Evolutionary conservation across 2,888 invertebrate species (phyloP).

Genomic region (Pollenia amentaria): DNA sequence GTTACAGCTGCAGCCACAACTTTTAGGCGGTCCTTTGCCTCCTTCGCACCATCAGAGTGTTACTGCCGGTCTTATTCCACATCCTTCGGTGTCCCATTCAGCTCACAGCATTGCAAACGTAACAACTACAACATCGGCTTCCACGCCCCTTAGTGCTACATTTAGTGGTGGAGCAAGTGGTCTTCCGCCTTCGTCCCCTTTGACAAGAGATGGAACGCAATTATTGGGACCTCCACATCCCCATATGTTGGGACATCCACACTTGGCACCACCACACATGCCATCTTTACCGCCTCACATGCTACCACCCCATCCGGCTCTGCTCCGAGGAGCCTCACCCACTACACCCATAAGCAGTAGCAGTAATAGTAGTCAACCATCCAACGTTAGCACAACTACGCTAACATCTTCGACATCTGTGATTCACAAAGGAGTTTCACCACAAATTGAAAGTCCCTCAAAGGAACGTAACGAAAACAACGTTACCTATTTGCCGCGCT

Average conservation of each 20-base stretch:
- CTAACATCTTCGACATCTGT: conserved; percentile 83
- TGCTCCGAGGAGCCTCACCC: conserved; percentile 84
- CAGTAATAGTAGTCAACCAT: conserved; percentile 62
- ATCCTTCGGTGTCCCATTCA: conserved; percentile 64
- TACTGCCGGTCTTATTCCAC: conserved; percentile 48
- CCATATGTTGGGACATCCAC: conserved; percentile 77
- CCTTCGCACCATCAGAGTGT: conserved; percentile 59
- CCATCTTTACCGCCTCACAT: conserved; percentile 74
- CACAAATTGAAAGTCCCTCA: conserved; percentile 91
- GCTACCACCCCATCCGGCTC: conserved; percentile 74
- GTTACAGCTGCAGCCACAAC: conserved; percentile 69
- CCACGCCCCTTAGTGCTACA: conserved; percentile 61
- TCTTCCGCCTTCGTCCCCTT: conserved; percentile 72
- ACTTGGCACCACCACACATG: conserved; percentile 75
- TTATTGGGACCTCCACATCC: conserved; percentile 78
- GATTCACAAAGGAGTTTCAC: conserved; percentile 88
- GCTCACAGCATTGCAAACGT: conserved; percentile 70
- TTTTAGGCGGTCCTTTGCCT: conserved; percentile 56
- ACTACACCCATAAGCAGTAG: conserved; percentile 64
- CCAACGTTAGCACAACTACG: conserved; percentile 63
- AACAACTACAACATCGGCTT: conserved; percentile 68
- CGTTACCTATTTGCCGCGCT: conserved; percentile 73
- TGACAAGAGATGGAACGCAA: conserved; percentile 76
- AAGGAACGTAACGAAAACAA: conserved; percentile 94
- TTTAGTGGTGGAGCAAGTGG: conserved; percentile 66